Evolutionary conservation across 2,113 vertebrate species (phyloP).

Genomic region (Eolophus roseicapilla): DNA sequence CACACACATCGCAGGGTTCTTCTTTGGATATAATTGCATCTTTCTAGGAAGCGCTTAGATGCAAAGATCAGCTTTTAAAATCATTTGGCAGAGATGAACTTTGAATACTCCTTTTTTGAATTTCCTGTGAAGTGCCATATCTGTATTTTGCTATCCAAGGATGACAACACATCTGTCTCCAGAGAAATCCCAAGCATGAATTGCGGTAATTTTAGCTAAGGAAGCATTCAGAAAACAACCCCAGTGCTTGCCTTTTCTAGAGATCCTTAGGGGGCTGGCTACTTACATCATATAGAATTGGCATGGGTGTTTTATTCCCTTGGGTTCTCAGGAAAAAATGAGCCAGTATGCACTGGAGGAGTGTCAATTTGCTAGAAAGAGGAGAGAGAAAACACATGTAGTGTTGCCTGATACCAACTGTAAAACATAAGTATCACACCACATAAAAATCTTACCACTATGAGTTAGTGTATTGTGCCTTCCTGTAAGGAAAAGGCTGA

Average conservation of each 20-base stretch:
- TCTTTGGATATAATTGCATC: neutral
- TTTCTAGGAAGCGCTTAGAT: conserved; percentile 42
- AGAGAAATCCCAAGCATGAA: conserved; percentile 38
- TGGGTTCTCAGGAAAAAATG: conserved; percentile 1
- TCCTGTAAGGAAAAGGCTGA: neutral
- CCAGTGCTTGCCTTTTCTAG: conserved; percentile 10
- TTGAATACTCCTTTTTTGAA: neutral
- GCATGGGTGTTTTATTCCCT: neutral
- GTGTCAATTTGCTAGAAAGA: conserved; percentile 22
- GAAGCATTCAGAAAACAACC: neutral
- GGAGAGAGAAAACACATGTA: neutral
- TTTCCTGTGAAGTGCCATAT: conserved; percentile 35
- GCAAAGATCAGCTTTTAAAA: conserved; percentile 33
- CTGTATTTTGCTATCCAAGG: conserved; percentile 34
- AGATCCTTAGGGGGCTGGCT: neutral
- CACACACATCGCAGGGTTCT: neutral
- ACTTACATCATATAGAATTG: neutral
- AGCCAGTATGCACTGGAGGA: neutral
- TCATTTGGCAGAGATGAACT: conserved; percentile 12
- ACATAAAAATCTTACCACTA: neutral
- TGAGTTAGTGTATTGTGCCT: neutral
- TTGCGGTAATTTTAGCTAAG: conserved; percentile 2
- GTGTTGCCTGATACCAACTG: neutral
- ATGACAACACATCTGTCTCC: conserved; percentile 30
- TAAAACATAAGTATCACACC: neutral